These are phyloP conservation scores for Bimastos eiseni DNA, from an alignment of 2,888 invertebrate genomes.

Conservation along the genomic window DNA sequence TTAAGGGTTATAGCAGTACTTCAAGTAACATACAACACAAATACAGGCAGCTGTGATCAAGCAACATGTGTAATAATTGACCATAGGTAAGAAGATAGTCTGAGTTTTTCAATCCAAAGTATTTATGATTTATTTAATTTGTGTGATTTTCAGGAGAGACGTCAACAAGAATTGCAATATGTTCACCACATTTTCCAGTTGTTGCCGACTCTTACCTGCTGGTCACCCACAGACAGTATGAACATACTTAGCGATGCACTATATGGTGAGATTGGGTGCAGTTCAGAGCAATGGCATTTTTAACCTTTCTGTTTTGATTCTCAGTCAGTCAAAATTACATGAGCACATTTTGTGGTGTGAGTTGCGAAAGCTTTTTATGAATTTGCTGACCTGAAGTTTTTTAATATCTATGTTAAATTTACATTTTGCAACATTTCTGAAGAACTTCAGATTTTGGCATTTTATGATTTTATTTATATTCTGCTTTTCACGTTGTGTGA, in stretches of 20 bases:
- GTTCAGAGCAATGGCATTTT: neutral
- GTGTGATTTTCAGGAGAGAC: constrained; percentile 17
- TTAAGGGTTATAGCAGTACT: neutral
- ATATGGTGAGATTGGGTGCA: neutral
- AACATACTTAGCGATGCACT: constrained; percentile 18
- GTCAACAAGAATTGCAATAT: constrained; percentile 25
- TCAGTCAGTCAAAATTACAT: neutral
- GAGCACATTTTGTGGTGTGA: neutral
- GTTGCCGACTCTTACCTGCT: constrained; percentile 49
- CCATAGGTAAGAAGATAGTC: too few species aligned
- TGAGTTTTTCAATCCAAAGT: neutral
- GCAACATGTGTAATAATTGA: neutral
- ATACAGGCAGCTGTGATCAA: neutral
- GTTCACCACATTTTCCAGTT: constrained; percentile 44
- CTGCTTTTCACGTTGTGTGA: too few species aligned
- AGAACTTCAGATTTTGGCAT: neutral
- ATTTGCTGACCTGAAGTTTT: neutral
- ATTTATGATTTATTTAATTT: neutral
- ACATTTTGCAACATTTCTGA: neutral
- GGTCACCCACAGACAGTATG: constrained; percentile 46
- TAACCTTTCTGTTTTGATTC: neutral
- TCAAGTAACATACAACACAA: neutral
- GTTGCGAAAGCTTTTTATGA: neutral
- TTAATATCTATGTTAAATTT: neutral
- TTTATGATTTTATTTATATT: neutral